Evolutionary conservation across 1,140 invertebrate species (phyloP).

Genomic region (Trichoplusia ni): DNA sequence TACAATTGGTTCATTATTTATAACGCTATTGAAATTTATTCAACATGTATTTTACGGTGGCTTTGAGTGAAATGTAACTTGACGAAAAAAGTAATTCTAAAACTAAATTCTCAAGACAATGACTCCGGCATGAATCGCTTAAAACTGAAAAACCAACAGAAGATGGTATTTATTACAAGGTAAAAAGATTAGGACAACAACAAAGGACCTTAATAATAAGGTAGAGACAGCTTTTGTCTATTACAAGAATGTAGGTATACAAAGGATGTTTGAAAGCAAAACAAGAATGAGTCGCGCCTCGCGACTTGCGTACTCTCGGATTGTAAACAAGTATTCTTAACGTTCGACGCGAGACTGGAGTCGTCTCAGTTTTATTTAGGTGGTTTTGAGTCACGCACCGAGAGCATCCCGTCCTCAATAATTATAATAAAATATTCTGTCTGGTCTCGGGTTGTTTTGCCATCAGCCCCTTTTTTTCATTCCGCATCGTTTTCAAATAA

Average conservation of each 20-base stretch:
- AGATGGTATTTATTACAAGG: slow-evolving; percentile 10
- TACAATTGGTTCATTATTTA: not conserved
- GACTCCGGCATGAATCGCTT: no score
- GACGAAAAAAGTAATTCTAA: no score
- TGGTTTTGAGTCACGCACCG: slow-evolving; percentile 14
- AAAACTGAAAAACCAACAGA: not conserved
- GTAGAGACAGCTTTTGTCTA: slow-evolving; percentile 14
- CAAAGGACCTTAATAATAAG: not conserved
- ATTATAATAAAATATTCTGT: slow-evolving; percentile 5
- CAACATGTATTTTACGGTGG: not conserved
- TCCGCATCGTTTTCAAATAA: no score
- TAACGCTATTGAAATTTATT: not conserved
- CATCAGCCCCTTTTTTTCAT: not conserved
- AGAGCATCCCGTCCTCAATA: slow-evolving; percentile 12
- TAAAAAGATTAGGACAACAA: slow-evolving; percentile 10
- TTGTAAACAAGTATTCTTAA: not conserved
- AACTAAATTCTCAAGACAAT: no score
- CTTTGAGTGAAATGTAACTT: not conserved
- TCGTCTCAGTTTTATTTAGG: slow-evolving; percentile 8
- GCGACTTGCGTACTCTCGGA: slow-evolving; percentile 6
- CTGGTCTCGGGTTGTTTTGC: not conserved
- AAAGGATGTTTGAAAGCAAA: not conserved
- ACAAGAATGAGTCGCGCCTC: no score
- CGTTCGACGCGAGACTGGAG: not conserved
- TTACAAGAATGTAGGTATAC: slow-evolving; percentile 8